Evolutionary conservation across 2,797 vertebrate genomes (phyloP).

Genomic region (Epinephelus coioides): DNA sequence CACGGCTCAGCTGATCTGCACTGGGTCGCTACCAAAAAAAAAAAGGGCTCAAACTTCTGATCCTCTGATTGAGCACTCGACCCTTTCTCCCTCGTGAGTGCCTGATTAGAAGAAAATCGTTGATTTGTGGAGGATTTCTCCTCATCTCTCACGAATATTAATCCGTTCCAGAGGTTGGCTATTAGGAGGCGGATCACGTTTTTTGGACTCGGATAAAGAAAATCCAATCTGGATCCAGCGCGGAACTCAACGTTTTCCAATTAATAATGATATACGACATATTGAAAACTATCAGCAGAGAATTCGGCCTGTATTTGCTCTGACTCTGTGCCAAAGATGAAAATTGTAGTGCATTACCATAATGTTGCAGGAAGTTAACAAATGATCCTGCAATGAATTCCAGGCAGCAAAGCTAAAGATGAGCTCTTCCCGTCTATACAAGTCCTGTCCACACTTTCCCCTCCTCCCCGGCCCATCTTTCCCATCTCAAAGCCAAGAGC

Average conservation of each 20-base stretch:
- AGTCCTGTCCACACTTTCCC: constrained; percentile 57
- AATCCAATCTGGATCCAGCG: constrained; percentile 67
- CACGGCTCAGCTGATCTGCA: constrained; percentile 45
- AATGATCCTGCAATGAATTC: constrained; percentile 72
- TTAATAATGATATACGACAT: constrained; percentile 67
- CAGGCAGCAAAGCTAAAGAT: constrained; percentile 67
- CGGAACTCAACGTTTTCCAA: constrained; percentile 63
- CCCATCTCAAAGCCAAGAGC: constrained; percentile 52
- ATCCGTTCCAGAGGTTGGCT: constrained; percentile 66
- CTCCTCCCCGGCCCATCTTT: constrained; percentile 3
- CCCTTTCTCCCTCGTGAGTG: constrained; percentile 32
- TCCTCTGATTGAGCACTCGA: constrained; percentile 65
- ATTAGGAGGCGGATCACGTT: constrained; percentile 63
- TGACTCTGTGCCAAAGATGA: constrained; percentile 63
- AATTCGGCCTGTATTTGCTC: constrained; percentile 42
- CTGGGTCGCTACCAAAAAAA: constrained; percentile 31
- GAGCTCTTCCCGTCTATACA: constrained; percentile 62
- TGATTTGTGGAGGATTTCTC: constrained; percentile 70
- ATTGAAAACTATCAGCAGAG: constrained; percentile 57
- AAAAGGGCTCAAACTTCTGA: constrained; percentile 46
- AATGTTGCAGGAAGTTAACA: constrained; percentile 70
- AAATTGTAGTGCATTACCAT: constrained; percentile 58
- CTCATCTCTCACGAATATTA: constrained; percentile 67
- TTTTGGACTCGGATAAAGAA: constrained; percentile 63
- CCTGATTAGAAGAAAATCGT: constrained; percentile 74